phyloP scores from a whole-genome alignment of 2,797 vertebrate species.

The Chromis chromis region DNA sequence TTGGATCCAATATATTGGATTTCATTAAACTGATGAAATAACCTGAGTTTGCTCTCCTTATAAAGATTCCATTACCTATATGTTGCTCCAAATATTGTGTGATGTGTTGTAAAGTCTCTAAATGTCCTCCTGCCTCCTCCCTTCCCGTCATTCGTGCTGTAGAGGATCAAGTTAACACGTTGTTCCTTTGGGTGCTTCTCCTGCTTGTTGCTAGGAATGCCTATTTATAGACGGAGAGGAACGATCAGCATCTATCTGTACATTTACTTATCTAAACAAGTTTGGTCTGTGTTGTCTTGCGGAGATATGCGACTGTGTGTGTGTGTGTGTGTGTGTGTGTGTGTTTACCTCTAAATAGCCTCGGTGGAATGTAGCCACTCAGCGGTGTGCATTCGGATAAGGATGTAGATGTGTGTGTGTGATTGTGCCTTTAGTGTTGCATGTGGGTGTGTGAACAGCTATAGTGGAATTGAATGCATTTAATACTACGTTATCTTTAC shows the following conservation, averaged over 20 bases:
- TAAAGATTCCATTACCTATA: conserved; percentile 1
- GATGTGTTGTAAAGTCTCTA: conserved; percentile 23
- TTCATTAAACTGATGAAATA: background rate
- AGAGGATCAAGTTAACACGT: conserved; percentile 61
- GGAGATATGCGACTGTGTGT: conserved; percentile 11
- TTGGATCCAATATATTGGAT: background rate
- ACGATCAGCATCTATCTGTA: conserved; percentile 65
- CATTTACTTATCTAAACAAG: conserved; percentile 69
- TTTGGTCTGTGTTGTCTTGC: conserved; percentile 47
- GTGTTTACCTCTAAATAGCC: conserved; percentile 25
- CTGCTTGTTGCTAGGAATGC: conserved; percentile 63
- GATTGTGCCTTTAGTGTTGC: conserved; percentile 3
- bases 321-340: background rate
- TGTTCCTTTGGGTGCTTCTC: conserved; percentile 66
- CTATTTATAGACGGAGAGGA: conserved; percentile 73
- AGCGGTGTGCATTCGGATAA: background rate
- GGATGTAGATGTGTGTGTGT: conserved; percentile 16
- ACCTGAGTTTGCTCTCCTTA: background rate
- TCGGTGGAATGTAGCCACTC: conserved; percentile 32
- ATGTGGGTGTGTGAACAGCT: conserved; percentile 20
- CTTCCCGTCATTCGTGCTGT: conserved; percentile 39
- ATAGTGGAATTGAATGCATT: conserved; percentile 22
- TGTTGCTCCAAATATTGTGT: conserved; percentile 13
- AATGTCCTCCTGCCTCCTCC: conserved; percentile 8
- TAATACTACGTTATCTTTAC: conserved; percentile 14